Base-by-base conservation (phyloP, 2,888 invertebrate genomes). In the Andrena haemorrhoa region DNA sequence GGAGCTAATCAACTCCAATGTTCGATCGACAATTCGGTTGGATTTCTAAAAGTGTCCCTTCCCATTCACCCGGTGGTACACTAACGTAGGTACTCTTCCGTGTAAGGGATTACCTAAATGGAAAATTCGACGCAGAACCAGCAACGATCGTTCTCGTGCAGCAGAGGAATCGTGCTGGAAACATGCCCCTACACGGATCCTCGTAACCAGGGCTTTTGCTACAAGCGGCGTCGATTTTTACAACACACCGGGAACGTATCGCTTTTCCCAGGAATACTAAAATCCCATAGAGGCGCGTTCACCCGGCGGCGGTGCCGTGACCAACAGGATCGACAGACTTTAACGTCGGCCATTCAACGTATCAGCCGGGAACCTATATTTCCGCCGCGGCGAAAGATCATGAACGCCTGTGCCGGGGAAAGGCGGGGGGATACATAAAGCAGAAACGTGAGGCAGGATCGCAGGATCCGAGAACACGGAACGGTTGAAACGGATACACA, bases 401-500 rank as follows among this genome's bases (percentile, higher is more conserved):
- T 70, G 81, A 81, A 65, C 64, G 80, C 49, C 56, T 6, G 20
- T 33, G 51, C n/a, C 56, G 10, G 65, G 72, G 60, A 71, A 79
- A 64, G 47, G 29, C 66, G 51, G 20, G 56, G 56, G 20, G 53
- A 33, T 75, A 72, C 70, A 79, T 79, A 71, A 75, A 81, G 74
- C 75, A 63, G 81, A 68, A 81, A 86, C 81, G 77, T 72, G 80
- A 81, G 64, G 60, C 10, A 56, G 56, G 56, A 71, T 41, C 41
- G 41, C 3, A 16, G 41, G 79, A 79, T 65, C 74, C 73, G 66
- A 58, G 82, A 83, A 83, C 74, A 75, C 75, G 66, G 85, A 70
- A 63, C 77, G 76, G 61, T 75, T 85, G 86, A 86, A 88, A 86
- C 49, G 88, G 84, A 87, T 86, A 88, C 70, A 64, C 81, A 23